Evolutionary conservation across 1,140 invertebrate species (phyloP).

Genomic region (Macrotrachela quadricornifera): DNA sequence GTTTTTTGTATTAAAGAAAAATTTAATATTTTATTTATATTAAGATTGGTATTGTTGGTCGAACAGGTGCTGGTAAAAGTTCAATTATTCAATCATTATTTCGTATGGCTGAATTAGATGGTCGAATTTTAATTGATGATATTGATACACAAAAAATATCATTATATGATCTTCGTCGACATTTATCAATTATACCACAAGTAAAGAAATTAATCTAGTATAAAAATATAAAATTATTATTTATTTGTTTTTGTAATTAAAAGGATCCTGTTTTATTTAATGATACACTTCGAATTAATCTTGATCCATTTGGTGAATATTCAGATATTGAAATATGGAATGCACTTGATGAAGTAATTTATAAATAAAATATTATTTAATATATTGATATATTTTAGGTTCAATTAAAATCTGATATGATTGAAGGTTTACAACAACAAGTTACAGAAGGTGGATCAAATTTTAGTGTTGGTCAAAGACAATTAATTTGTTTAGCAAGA

Average conservation of each 20-base stretch:
- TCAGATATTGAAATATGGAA: conserved; percentile 10
- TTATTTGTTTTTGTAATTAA: not conserved
- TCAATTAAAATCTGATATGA: conserved; percentile 9
- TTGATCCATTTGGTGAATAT: conserved; percentile 12
- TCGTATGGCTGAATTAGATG: conserved; percentile 5
- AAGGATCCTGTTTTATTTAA: conserved; percentile 15
- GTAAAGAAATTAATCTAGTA: not conserved
- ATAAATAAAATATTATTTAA: not conserved
- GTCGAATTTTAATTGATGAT: conserved; percentile 3
- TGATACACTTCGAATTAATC: conserved; percentile 14
- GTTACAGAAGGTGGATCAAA: conserved; percentile 29
- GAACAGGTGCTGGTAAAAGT: conserved; percentile 9
- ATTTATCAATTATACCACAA: conserved; percentile 5
- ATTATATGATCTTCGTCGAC: conserved; percentile 9
- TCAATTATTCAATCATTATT: conserved; percentile 9
- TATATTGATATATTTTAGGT: not conserved
- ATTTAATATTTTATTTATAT: too few species aligned
- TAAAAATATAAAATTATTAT: not conserved
- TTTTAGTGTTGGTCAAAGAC: not conserved
- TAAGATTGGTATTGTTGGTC: conserved; percentile 9
- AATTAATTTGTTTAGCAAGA: not conserved
- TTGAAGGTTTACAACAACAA: conserved; percentile 30
- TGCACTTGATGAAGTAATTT: conserved; percentile 7
- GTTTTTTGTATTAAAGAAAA: too few species aligned
- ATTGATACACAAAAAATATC: conserved; percentile 9